Base-by-base conservation (phyloP, 2,888 invertebrate genomes). In the Dasysyrphus tricinctus region DNA sequence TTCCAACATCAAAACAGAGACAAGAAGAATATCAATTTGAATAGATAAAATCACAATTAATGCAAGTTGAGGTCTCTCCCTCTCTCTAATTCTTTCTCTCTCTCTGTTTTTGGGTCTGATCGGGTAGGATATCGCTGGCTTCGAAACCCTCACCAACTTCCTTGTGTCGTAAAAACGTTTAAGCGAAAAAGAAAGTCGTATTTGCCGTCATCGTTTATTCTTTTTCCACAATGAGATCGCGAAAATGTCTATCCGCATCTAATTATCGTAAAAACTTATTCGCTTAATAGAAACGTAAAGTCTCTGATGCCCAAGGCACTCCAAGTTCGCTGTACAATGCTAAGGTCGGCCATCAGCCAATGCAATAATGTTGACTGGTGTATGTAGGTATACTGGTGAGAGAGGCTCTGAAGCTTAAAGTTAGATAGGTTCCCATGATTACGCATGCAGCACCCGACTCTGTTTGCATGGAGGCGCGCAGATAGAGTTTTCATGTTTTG, bases 11-110 rank as follows among this genome's bases (percentile, higher is more conserved):
- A 67, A 49, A 37, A 29, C 32, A 67, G 7, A 67, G 34, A 37
- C 69, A 65, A 75, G 65, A 70, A 34, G 29, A 75, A 80, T 81
- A 85, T 80, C 84, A 81, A 85, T 85, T 85, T 85, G 81, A 81
- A 85, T 85, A 85, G 85, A 85, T 85, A 81, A 77, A 73, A 85
- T 85, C 85, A 74, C 76, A 85, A 85, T 85, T 85, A 85, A 85
- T 85, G 73, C 80, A 73, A 73, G 72, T 34, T 32, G 56, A 49
- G 56, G 69, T 56, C 49, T 63, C 2, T 24, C 56, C 34, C 34
- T 57, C 2, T 34, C 5, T 34, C 16, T 57, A 2, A 12, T 16
- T 57, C 2, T 34, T 34, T 56, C 14, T 29, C 12, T 8, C 14
- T 29, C 5, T 54, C 54, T 16, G 11, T 9, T 11, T 56, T 3